Conservation (phyloP, 2,888 invertebrate genomes). For the Orchestes rusci region DNA sequence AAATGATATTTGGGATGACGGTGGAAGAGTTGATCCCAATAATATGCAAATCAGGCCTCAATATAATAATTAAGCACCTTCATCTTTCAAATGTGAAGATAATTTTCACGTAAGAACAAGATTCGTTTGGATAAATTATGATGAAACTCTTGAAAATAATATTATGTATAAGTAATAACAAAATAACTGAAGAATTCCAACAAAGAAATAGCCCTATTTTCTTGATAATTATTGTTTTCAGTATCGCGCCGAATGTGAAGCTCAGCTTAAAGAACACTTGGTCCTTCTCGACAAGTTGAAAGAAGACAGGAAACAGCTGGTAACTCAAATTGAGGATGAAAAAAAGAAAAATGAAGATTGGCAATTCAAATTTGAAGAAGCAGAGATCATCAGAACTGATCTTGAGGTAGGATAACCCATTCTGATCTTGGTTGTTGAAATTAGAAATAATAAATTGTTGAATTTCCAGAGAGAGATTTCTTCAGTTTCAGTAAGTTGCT, state of each 20-base stretch:
- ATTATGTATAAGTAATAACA: constrained; percentile 4
- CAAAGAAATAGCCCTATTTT: no score
- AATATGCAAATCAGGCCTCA: no score
- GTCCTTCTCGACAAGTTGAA: constrained; percentile 49
- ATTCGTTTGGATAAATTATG: no score
- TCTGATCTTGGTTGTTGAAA: constrained; percentile 2
- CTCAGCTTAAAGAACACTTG: constrained; percentile 52
- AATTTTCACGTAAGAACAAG: no score
- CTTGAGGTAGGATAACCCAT: constrained; percentile 60
- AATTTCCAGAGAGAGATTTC: background rate
- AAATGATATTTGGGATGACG: no score
- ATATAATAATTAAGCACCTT: no score
- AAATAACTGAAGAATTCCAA: constrained; percentile 8
- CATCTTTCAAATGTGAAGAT: no score
- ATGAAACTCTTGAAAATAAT: background rate
- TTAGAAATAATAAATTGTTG: no score
- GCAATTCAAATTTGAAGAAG: constrained; percentile 87
- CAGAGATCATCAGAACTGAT: constrained; percentile 81
- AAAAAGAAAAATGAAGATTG: constrained; percentile 80
- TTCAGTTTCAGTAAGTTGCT: background rate
- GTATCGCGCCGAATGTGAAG: constrained; percentile 51
- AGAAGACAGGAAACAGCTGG: constrained; percentile 50
- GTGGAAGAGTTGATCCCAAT: no score
- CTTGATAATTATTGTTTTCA: constrained; percentile 34
- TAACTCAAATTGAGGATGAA: constrained; percentile 67